These are phyloP conservation scores for Heliangelus exortis DNA, from an alignment of 2,797 vertebrate genomes.

Conservation along the genomic window DNA sequence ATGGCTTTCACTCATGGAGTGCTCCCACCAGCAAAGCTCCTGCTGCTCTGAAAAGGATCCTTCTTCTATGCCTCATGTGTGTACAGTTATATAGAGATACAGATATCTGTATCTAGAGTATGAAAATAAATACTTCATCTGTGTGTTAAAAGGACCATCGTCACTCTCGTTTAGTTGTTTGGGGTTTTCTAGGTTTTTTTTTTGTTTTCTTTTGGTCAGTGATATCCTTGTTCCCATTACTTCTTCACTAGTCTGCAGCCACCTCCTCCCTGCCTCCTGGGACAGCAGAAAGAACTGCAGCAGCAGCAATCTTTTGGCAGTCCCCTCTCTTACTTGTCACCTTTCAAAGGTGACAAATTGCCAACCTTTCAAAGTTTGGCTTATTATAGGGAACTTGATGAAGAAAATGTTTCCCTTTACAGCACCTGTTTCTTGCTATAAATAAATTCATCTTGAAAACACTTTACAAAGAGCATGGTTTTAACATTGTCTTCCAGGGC, in stretches of 20 bases:
- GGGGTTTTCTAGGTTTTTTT: no score
- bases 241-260: background rate
- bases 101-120: background rate
- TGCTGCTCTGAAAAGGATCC: background rate
- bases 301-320: background rate
- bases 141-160: background rate
- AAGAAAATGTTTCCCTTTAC: background rate
- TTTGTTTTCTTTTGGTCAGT: background rate
- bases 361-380: background rate
- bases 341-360: background rate
- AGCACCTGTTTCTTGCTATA: conserved; percentile 9
- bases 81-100: background rate
- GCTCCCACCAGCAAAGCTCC: background rate
- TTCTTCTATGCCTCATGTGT: background rate
- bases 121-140: conserved; percentile 54
- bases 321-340: background rate
- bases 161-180: background rate
- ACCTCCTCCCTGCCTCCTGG: background rate
- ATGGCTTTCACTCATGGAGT: accelerated
- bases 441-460: conserved; percentile 22
- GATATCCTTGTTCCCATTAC: background rate
- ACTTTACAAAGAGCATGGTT: background rate
- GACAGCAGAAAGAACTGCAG: background rate
- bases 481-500: background rate
- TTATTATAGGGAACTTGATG: background rate